A percentile compares a stretch with the other conserved stretches of the same genome.
phyloP scores from a whole-genome alignment of 2,113 vertebrate species.

The Mandrillus leucophaeus region DNA sequence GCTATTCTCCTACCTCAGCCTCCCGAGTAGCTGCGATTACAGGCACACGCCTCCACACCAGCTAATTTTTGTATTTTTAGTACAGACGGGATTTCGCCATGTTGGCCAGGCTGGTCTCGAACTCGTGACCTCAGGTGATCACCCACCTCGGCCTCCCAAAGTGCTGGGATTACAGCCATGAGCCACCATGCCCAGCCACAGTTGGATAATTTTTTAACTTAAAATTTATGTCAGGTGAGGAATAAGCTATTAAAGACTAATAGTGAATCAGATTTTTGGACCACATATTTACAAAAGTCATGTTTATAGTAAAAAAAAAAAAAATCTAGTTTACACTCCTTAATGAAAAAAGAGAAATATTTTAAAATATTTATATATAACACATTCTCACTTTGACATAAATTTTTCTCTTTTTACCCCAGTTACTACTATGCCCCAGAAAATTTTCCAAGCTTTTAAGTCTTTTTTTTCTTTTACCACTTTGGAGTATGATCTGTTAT shows the following conservation, averaged over 20 bases:
- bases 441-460: not conserved
- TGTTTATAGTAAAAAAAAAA: constrained; percentile 15
- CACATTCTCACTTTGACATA: constrained; percentile 11
- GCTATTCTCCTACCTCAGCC: no score
- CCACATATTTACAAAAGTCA: not conserved
- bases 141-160: no score
- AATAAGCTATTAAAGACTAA: constrained; percentile 53
- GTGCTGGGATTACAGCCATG: no score
- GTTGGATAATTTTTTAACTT: not conserved
- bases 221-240: not conserved
- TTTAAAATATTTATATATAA: constrained; percentile 13
- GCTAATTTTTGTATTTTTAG: no score
- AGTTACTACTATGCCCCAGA: not conserved
- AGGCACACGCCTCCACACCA: no score
- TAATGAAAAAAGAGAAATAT: not conserved
- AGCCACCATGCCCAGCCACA: no score
- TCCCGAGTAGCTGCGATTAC: no score
- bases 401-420: not conserved
- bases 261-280: not conserved
- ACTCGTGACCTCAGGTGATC: no score
- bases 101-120: no score
- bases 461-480: not conserved
- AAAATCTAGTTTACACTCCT: constrained; percentile 50
- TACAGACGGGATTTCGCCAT: no score
- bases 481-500: not conserved